Evolutionary conservation across 2,797 vertebrate genomes (phyloP), one percentile per base, ranked within the genome.

Genomic region (Mormyrops boulengeri): DNA sequence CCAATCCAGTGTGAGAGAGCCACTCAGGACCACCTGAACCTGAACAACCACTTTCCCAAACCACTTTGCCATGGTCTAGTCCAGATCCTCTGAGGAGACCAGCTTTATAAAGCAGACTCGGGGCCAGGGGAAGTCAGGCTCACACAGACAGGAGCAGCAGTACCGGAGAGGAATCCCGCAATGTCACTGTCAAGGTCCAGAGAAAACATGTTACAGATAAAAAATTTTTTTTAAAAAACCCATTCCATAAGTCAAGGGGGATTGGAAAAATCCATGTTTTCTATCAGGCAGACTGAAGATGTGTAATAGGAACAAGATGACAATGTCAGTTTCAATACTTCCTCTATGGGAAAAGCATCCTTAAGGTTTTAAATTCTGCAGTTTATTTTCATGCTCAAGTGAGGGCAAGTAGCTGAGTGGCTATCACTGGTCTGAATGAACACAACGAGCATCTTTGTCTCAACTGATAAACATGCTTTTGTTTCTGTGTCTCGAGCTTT

Each of bases 171-270:
- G 77, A 89, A 82, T 22, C 77, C 53, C 26, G 2, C 44, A 34
- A 8, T 34, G 88, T 17, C n/a, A n/a, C 2, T 6, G 7, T 44
- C 22, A 17, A 85, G 88, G 80, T 89, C 82, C 88, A 86, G 62
- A 12, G 55, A 82, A 69, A 89, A 86, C 26, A 89, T 19, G 26
- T 62, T 41, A 22, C 38, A 73, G 88, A 85, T 44, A 44, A 57
- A 60, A n/a, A n/a, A n/a, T n/a, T n/a, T n/a, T n/a, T n/a, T n/a
- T n/a, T 9, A 89, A 89, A 89, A 89, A 57, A 89, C 26, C 44
- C 38, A 41, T 19, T 22, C 82, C 44, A 47, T 44, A 50, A 89
- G 12, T 4, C 80, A 47, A 62, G 53, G 82, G 88, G 49, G 80
- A 47, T 17, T 17, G 55, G 55, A 66, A 38, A 85, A 66, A 55